Percentiles rank a stretch among this genome's conserved stretches.
Conservation (phyloP, 2,113 vertebrate genomes). For the Laticauda colubrina region DNA sequence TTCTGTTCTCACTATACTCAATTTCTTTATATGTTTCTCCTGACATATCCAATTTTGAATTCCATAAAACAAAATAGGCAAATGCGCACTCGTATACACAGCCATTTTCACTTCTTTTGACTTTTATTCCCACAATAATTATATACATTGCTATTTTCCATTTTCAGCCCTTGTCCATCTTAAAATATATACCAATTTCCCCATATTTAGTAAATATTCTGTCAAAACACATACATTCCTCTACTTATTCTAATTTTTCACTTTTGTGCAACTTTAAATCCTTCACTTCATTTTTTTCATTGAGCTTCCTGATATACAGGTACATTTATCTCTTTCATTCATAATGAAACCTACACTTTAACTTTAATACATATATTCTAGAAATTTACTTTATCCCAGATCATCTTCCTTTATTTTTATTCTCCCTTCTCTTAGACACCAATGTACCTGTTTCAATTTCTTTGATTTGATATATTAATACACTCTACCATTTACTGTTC, state of each 20-base stretch:
- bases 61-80: neutral
- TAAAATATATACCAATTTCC: neutral
- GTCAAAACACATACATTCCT: neutral
- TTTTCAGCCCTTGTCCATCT: neutral
- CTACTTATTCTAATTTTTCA: neutral
- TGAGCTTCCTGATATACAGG: neutral
- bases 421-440: neutral
- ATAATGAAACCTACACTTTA: neutral
- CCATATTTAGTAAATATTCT: neutral
- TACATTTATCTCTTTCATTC: neutral
- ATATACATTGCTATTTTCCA: neutral
- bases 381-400: neutral
- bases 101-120: neutral
- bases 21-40: neutral
- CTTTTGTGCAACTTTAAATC: neutral
- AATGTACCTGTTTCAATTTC: neutral
- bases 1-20: neutral
- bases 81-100: neutral
- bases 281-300: neutral
- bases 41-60: neutral
- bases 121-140: neutral
- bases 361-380: neutral
- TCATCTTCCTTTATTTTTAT: neutral
- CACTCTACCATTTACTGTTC: neutral
- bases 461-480: neutral